These are phyloP conservation scores for Mugil cephalus DNA, from an alignment of 2,113 vertebrate genomes.

Conservation along the genomic window DNA sequence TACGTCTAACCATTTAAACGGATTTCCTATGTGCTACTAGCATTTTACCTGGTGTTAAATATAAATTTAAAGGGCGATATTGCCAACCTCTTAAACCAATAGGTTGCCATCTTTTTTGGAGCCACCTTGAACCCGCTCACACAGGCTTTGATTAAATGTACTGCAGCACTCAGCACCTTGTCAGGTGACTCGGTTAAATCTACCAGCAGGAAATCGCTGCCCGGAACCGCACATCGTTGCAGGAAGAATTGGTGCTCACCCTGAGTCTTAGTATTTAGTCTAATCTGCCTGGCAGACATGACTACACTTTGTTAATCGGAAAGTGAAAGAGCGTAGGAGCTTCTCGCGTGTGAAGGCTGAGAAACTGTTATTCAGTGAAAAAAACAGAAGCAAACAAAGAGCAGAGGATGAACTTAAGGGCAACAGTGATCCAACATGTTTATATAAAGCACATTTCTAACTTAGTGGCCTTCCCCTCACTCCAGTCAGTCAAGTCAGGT, in stretches of 20 bases:
- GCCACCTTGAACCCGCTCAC: slow-evolving; percentile 61
- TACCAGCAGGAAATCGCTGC: slow-evolving; percentile 38
- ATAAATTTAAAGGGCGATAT: slow-evolving; percentile 42
- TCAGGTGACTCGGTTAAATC: slow-evolving; percentile 37
- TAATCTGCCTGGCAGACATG: slow-evolving; percentile 26
- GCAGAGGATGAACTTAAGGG: slow-evolving; percentile 9
- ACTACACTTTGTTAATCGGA: slow-evolving; percentile 20
- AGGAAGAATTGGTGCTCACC: slow-evolving; percentile 24
- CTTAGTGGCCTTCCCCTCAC: slow-evolving; percentile 22
- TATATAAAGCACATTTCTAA: slow-evolving; percentile 32
- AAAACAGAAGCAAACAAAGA: slow-evolving; percentile 21
- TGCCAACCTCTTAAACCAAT: slow-evolving; percentile 60
- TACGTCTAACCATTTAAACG: too few species aligned
- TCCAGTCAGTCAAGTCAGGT: slow-evolving; percentile 32
- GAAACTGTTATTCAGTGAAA: slow-evolving; percentile 6
- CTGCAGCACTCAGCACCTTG: slow-evolving; percentile 52
- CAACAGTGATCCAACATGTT: slow-evolving; percentile 12
- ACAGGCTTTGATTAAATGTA: slow-evolving; percentile 63
- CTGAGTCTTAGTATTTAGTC: slow-evolving; percentile 13
- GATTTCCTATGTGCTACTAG: background rate
- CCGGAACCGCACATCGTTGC: slow-evolving; percentile 49
- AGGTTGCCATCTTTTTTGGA: slow-evolving; percentile 58
- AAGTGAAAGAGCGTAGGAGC: slow-evolving; percentile 4
- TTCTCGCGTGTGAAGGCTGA: slow-evolving; percentile 11
- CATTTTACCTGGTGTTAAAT: slow-evolving; percentile 22